Evolutionary conservation across 2,113 vertebrate genomes (phyloP), one percentile per base, ranked within the genome.

Genomic region (Cheilinus undulatus): DNA sequence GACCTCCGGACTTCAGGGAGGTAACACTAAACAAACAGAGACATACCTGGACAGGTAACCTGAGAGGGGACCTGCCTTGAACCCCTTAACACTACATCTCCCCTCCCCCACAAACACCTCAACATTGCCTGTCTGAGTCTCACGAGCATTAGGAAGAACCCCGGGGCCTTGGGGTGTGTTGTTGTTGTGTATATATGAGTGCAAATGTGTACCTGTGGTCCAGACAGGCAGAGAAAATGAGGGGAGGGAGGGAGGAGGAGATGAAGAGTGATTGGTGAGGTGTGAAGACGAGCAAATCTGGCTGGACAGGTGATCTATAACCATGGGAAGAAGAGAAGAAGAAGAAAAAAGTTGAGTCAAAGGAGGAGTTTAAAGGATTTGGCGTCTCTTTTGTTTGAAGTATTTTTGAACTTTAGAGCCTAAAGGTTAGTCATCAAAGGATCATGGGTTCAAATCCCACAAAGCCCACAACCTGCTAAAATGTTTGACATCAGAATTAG

Each of bases 31-130:
- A 93, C 89, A 94, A 94, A 94, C 92, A 93, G 69, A 56, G 79
- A 80, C 86, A 92, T 92, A 94, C 91, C 93, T 93, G 90, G 70
- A 34, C 83, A 91, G 89, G 94, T 93, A 94, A 94, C 85, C 71
- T 69, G 92, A 94, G 88, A 92, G 59, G 28, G 77, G 48, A 71
- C 57, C 75, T 69, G 76, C 78, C 62, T 87, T 73, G 71, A 78
- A 64, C 74, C 80, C 77, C 63, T 20, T 32, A 13, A 56, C 42
- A 49, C 34, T 46, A 36, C 23, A 32, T 36, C 48, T 57, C 54
- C 6, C 26, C 43, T 2, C n/a, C 42, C 11, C 66, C 42, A 10
- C 19, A 24, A 28, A 27, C 49, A 34, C 51, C 32, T 20, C 27
- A 61, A 46, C 59, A 80, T 76, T 92, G 93, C 93, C 92, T 86